Base-by-base conservation (phyloP, 2,113 vertebrate species). In the Onychostoma macrolepis region DNA sequence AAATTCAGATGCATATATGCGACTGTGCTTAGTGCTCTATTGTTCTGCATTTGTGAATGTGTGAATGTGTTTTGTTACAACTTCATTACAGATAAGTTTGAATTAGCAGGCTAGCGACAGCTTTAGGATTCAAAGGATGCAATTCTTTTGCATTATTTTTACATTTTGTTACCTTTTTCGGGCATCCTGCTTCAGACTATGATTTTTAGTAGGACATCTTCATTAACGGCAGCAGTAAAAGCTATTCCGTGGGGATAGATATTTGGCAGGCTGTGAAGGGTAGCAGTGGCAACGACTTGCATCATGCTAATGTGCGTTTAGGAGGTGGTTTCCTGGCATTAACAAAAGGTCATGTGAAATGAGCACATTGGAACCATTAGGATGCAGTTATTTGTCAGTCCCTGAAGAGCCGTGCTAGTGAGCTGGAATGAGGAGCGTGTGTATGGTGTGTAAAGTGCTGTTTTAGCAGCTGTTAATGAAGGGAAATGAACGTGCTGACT, bases 341-440 rank as follows among this genome's bases (percentile, higher is more conserved):
- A 87, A 79, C 74, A 26, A 90, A 88, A 89, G 89, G 87, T 91
- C 91, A 89, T 74, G 77, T 86, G 38, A 76, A 67, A 88, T 85
- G 83, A 88, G 85, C 63, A 26, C 85, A 87, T 74, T 90, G 87
- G 79, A 75, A 41, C 77, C 84, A 86, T 90, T 88, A 90, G 88
- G 85, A 87, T 71, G 81, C 89, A 85, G 83, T 84, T 89, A 85
- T 78, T 87, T 85, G 56, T 50, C 77, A 77, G 80, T 63, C 77
- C 85, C 84, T 83, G 85, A 86, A 89, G 88, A 83, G 84, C 71
- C 72, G 76, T 43, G 76, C 87, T 86, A 86, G 74, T 85, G 85
- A 85, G 76, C 63, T 30, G 82, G 56, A 85, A 83, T 84, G 81
- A 82, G n/a, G 38, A 65, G 61, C 4, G 38, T 7, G 79, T 50